Percentiles rank a stretch among this genome's conserved stretches.
Evolutionary conservation across 2,113 vertebrate species (phyloP).

Genomic region (Setophaga kirtlandii): DNA sequence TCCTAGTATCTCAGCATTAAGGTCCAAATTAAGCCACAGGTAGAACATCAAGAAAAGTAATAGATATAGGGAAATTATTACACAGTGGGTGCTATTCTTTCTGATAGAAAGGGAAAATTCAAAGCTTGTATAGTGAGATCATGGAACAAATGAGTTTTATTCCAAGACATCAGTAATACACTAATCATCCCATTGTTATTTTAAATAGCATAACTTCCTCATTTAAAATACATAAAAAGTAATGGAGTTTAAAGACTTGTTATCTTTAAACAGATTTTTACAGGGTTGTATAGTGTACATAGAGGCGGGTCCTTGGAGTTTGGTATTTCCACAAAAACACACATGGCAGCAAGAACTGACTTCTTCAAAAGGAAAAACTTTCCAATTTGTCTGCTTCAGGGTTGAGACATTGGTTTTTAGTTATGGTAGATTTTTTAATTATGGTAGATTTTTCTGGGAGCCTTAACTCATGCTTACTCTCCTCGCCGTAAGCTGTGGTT

Average conservation of each 20-base stretch:
- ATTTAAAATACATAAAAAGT: not conserved
- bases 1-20: not conserved
- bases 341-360: not conserved
- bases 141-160: not conserved
- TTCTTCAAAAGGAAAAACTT: not conserved
- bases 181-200: not conserved
- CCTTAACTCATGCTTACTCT: not conserved
- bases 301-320: not conserved
- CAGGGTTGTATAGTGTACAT: not conserved
- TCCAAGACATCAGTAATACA: not conserved
- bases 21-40: constrained; percentile 21
- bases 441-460: not conserved
- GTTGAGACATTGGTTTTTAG: not conserved
- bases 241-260: not conserved
- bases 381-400: not conserved
- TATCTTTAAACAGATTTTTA: not conserved
- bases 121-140: not conserved
- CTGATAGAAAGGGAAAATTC: not conserved
- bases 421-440: not conserved
- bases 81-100: not conserved
- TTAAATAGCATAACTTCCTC: not conserved
- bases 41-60: not conserved
- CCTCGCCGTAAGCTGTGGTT: not conserved
- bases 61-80: not conserved
- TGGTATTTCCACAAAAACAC: not conserved